phyloP scores from a whole-genome alignment of 2,113 vertebrate species.

The human region GRCh38 chr6:164585001-164585500 shows the following conservation, averaged over 20 bases:
- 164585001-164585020: neutral
- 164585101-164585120: neutral
- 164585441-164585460: neutral
- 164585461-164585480: accelerated
- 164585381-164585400: accelerated
- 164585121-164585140: neutral
- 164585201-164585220: neutral
- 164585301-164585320: neutral
- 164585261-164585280: neutral
- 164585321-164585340: neutral
- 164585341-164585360: neutral
- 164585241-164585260: neutral
- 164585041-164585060: neutral
- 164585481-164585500: neutral
- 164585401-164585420: accelerated
- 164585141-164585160: neutral
- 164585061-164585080: accelerated
- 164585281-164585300: neutral
- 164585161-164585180: neutral
- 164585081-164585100: neutral
- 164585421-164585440: neutral
- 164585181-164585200: neutral
- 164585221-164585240: neutral
- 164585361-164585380: neutral
- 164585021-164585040: neutral